A percentile compares a stretch with the other conserved stretches of the same genome.
Conservation (phyloP, 2,888 invertebrate genomes). For the Lasioglossum oenotherae region DNA sequence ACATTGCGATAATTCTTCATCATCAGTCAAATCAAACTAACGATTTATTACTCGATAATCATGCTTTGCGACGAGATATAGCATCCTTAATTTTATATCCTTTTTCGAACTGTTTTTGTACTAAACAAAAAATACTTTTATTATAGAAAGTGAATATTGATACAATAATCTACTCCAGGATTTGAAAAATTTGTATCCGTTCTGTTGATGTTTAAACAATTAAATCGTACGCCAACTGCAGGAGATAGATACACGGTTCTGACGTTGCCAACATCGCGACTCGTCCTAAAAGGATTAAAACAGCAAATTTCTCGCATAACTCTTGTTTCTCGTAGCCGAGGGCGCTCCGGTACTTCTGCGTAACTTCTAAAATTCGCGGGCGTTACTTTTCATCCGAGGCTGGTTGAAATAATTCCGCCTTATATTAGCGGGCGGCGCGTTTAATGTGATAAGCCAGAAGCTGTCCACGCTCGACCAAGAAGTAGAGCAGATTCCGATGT, state of each 20-base stretch:
- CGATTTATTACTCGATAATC: not conserved
- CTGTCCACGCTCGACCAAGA: slow-evolving; percentile 48
- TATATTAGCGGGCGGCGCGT: slow-evolving; percentile 8
- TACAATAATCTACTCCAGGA: no score
- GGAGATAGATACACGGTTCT: not conserved
- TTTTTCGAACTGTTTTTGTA: no score
- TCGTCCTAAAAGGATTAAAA: not conserved
- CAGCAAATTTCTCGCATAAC: not conserved
- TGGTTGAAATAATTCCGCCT: slow-evolving; percentile 31
- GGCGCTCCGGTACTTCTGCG: not conserved
- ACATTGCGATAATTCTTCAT: not conserved
- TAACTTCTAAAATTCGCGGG: not conserved
- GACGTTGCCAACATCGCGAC: not conserved
- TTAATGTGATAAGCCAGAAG: slow-evolving; percentile 48
- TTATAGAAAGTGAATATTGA: no score
- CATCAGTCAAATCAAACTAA: not conserved
- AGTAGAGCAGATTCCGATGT: slow-evolving; percentile 28
- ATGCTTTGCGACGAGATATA: no score
- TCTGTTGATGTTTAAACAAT: not conserved
- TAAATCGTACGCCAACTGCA: not conserved
- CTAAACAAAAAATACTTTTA: no score
- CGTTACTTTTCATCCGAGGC: not conserved
- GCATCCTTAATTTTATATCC: no score
- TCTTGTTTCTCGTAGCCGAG: not conserved
- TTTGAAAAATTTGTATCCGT: not conserved